Conservation (phyloP, 2,797 vertebrate genomes). For the Thaleichthys pacificus region DNA sequence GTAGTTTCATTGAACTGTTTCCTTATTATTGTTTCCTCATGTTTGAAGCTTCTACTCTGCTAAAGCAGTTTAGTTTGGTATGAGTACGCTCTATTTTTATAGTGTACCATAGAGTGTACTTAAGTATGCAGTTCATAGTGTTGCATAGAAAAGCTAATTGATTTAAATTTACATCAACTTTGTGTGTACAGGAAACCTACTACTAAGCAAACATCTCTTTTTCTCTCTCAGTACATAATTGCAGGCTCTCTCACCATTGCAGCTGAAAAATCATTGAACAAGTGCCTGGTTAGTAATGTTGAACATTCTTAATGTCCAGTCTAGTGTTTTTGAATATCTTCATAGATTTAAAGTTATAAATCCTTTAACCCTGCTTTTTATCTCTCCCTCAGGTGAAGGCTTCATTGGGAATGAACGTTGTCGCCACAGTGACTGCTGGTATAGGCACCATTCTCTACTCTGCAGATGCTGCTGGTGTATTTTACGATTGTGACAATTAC, state of each 20-base stretch:
- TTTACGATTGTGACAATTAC: no score
- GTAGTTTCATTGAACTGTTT: no score
- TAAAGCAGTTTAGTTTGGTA: background rate
- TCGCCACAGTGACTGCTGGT: conserved; percentile 12
- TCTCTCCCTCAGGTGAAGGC: conserved; percentile 20
- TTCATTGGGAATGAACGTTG: conserved; percentile 24
- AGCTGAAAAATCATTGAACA: background rate
- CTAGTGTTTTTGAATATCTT: background rate
- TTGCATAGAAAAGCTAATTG: background rate
- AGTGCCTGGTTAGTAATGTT: conserved; percentile 8
- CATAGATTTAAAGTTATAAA: background rate
- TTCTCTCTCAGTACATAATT: conserved; percentile 8
- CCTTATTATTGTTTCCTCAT: background rate
- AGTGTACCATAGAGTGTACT: background rate
- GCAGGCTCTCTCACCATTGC: conserved; percentile 17
- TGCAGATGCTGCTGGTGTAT: background rate
- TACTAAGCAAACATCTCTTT: background rate
- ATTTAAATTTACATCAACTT: background rate
- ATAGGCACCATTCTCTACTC: background rate
- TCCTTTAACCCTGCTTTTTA: background rate
- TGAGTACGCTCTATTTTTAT: background rate
- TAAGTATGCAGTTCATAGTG: background rate
- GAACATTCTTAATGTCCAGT: background rate
- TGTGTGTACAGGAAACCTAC: background rate
- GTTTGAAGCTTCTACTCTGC: background rate